Evolutionary conservation across 2,888 invertebrate genomes (phyloP), one percentile per base, ranked within the genome.

Genomic region (Phortica okadai): DNA sequence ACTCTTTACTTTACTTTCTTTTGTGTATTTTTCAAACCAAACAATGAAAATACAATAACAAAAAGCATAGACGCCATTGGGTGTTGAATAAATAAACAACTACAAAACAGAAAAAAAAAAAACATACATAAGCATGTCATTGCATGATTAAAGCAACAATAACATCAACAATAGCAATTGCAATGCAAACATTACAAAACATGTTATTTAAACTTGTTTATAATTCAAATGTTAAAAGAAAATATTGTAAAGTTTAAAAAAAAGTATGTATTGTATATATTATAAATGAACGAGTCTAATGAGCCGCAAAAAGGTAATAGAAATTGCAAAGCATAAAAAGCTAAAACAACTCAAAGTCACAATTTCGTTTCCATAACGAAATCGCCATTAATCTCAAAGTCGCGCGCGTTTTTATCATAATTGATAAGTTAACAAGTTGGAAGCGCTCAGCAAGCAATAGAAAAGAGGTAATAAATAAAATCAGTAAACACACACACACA

Each of bases 281-380:
- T 21, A 33, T 33, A 1, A 33, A 5, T 14, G 50, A 58, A 56
- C 45, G 78, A 78, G 73, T 76, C 80, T 80, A 86, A 84, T 84
- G 83, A 86, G 83, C 75, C 80, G 66, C 66, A 83, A 54, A 78
- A 41, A 33, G 59, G 62, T 70, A 70, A 56, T 56, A n/a, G 14
- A 66, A 33, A 41, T 66, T 41, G 66, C 42, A 69, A 44, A 69
- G 25, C n/a, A 67, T 45, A 45, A 16, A 8, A 59, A 59, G 42
- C 16, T n/a, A 69, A 16, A 45, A 45, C 67, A 16, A 16, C 67
- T 16, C 8, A n/a, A 54, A n/a, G 54, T n/a, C 7, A n/a, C 58
- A 21, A 21, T 25, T 66, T 41, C 4, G 33, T 33, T 33, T 2
- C 33, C 33, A 33, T 33, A 56, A 56, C 56, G 33, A 33, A 33